Conservation (phyloP, 92 coral and sea anemone species). For the Pocillopora meandrina region DNA sequence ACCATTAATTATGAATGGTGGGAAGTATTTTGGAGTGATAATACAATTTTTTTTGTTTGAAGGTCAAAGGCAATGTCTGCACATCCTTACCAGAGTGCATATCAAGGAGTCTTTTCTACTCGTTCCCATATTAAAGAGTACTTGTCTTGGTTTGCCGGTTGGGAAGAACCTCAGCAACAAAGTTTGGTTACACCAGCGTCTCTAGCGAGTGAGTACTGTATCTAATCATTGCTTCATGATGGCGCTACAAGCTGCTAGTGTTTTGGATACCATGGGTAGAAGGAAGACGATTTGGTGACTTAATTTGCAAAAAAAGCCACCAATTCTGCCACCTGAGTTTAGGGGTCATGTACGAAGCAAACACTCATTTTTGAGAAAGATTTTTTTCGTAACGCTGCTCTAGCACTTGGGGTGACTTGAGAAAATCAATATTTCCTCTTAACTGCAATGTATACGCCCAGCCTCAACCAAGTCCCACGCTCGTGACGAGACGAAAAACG, state of each 20-base stretch:
- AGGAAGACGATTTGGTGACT: neutral
- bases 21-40: neutral
- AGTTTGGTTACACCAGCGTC: neutral
- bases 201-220: neutral
- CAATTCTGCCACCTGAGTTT: no score
- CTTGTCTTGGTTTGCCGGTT: constrained; percentile 68
- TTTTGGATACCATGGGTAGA: neutral
- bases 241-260: neutral
- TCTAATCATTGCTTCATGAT: neutral
- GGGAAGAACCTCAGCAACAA: constrained; percentile 3
- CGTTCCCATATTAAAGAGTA: constrained; percentile 66
- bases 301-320: no score
- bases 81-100: constrained; percentile 68
- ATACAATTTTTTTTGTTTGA: neutral
- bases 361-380: no score
- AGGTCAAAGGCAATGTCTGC: constrained; percentile 37
- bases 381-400: no score
- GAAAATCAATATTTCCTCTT: no score
- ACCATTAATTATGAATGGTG: no score
- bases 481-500: no score
- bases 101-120: constrained; percentile 72
- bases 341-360: no score
- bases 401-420: no score
- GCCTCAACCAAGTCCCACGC: no score
- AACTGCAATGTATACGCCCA: no score